Evolutionary conservation across 2,888 invertebrate genomes (phyloP).

Genomic region (Beris morrisii): DNA sequence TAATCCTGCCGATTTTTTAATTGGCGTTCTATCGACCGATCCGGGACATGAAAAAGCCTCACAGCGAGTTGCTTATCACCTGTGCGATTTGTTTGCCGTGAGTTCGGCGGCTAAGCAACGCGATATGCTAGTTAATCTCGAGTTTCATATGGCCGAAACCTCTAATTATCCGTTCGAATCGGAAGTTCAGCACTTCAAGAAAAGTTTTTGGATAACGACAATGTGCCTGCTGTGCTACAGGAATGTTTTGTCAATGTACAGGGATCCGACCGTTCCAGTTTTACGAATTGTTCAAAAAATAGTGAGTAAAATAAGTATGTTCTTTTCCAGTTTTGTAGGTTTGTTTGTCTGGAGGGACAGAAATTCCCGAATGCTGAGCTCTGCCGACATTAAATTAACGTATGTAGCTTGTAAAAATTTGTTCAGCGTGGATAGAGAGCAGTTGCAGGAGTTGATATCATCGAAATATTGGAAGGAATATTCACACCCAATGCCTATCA

Average conservation of each 20-base stretch:
- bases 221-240: slow-evolving; percentile 77
- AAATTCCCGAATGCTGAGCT: too few species aligned
- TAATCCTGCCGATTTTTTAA: slow-evolving; percentile 90
- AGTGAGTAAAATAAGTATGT: slow-evolving; percentile 59
- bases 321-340: too few species aligned
- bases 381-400: too few species aligned
- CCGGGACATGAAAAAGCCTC: slow-evolving; percentile 77
- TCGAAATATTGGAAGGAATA: too few species aligned
- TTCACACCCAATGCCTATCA: too few species aligned
- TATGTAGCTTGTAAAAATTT: too few species aligned
- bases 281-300: slow-evolving; percentile 79
- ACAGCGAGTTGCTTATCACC: slow-evolving; percentile 67
- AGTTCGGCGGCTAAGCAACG: slow-evolving; percentile 77
- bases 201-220: slow-evolving; percentile 71
- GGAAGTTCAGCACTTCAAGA: slow-evolving; percentile 55
- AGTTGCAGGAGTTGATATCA: too few species aligned
- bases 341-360: too few species aligned
- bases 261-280: slow-evolving; percentile 80
- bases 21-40: slow-evolving; percentile 77
- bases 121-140: slow-evolving; percentile 72
- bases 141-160: slow-evolving; percentile 66
- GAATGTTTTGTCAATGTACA: slow-evolving; percentile 69
- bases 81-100: slow-evolving; percentile 78
- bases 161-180: slow-evolving; percentile 56
- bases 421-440: too few species aligned